phyloP scores from a whole-genome alignment of 2,888 invertebrate species.

The Drosophila meridionalis region DNA sequence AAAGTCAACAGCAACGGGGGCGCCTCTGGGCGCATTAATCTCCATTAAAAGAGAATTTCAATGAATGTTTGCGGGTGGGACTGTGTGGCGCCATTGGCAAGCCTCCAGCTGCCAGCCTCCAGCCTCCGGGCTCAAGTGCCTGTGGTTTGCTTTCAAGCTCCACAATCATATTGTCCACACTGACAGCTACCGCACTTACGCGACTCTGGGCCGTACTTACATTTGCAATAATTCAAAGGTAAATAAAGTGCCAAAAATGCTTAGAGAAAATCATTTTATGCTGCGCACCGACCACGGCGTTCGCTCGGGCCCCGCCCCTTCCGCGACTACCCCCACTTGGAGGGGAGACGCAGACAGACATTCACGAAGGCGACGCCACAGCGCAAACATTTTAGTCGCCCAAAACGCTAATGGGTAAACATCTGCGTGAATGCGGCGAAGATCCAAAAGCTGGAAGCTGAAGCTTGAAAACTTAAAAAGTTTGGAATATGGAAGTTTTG shows the following conservation, averaged over 20 bases:
- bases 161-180: constrained; percentile 31
- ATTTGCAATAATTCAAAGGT: constrained; percentile 76
- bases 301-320: not conserved
- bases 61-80: constrained; percentile 72
- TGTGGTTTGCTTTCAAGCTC: constrained; percentile 11
- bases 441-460: constrained; percentile 54
- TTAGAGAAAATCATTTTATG: constrained; percentile 63
- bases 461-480: constrained; percentile 11
- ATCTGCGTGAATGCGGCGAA: constrained; percentile 62
- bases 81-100: constrained; percentile 49
- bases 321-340: not conserved
- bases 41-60: constrained; percentile 83
- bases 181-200: constrained; percentile 69
- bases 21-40: constrained; percentile 73
- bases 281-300: constrained; percentile 12
- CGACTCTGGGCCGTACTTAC: constrained; percentile 57
- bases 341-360: constrained; percentile 5
- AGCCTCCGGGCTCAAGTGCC: constrained; percentile 11
- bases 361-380: constrained; percentile 48
- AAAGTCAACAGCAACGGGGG: constrained; percentile 64
- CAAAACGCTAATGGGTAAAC: constrained; percentile 83
- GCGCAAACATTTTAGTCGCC: constrained; percentile 72
- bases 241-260: constrained; percentile 74
- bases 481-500: constrained; percentile 17
- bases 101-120: constrained; percentile 17